These are phyloP conservation scores for Leptoteleia sp. DNA, from an alignment of 1,140 invertebrate genomes.

Conservation along the genomic window DNA sequence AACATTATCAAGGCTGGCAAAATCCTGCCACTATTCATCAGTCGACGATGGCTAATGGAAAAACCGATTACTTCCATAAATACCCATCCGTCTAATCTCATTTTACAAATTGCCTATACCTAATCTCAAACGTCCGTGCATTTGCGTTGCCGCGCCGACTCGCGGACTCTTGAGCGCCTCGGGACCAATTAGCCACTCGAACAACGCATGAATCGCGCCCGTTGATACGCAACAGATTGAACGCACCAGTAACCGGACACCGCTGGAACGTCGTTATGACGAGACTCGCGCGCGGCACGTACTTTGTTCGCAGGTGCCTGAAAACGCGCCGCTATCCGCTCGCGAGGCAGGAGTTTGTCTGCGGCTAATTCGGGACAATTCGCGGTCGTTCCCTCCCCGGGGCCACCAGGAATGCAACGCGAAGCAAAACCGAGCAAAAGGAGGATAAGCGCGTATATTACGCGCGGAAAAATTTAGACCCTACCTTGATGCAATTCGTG, in stretches of 20 bases:
- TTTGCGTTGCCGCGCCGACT: too few species aligned
- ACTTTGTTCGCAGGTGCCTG: constrained; percentile 62
- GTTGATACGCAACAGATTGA: constrained; percentile 20
- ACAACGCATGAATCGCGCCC: constrained; percentile 12
- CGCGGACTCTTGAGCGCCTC: too few species aligned
- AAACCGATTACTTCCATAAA: constrained; percentile 15
- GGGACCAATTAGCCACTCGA: too few species aligned
- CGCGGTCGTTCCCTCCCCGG: constrained; percentile 42
- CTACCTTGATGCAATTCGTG: too few species aligned
- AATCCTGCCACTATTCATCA: not conserved
- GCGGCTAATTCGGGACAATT: constrained; percentile 75
- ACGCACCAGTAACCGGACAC: constrained; percentile 24
- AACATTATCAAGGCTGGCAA: not conserved
- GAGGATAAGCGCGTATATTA: constrained; percentile 31
- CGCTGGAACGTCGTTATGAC: constrained; percentile 14
- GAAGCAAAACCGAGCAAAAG: constrained; percentile 22
- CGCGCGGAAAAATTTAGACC: too few species aligned
- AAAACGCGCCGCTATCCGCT: constrained; percentile 27
- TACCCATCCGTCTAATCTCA: constrained; percentile 17
- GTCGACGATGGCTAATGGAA: constrained; percentile 4
- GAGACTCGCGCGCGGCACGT: constrained; percentile 11
- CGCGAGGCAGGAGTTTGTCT: constrained; percentile 53
- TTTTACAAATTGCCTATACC: constrained; percentile 37
- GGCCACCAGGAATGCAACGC: constrained; percentile 70
- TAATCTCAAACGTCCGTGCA: too few species aligned